phyloP scores from a whole-genome alignment of 2,888 invertebrate species.

The Caenorhabditis auriculariae region DNA sequence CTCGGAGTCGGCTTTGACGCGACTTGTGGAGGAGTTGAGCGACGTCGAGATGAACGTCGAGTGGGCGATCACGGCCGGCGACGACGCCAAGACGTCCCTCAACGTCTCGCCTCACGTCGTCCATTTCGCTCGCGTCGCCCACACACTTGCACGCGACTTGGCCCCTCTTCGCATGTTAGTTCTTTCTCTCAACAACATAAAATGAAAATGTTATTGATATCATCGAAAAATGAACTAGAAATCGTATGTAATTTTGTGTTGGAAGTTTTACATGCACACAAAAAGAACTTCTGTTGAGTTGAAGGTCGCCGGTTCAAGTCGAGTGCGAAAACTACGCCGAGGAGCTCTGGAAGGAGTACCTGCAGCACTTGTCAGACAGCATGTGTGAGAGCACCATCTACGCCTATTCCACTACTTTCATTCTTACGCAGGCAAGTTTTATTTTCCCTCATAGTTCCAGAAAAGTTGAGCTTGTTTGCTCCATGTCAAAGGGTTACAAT shows the following conservation, averaged over 20 bases:
- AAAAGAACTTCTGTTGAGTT: not conserved
- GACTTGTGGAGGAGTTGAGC: conserved; percentile 66
- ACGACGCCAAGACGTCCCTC: conserved; percentile 31
- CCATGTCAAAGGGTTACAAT: not conserved
- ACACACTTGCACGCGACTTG: conserved; percentile 53
- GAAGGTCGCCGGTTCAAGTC: conserved; percentile 40
- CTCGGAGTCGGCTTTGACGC: conserved; percentile 74
- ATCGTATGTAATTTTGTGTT: no score
- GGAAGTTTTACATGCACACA: not conserved
- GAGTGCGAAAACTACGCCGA: conserved; percentile 50
- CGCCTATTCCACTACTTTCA: conserved; percentile 54
- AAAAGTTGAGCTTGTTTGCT: not conserved
- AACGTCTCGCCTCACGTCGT: conserved; percentile 55
- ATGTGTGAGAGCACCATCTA: conserved; percentile 40
- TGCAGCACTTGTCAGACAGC: conserved; percentile 40
- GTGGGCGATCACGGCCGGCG: conserved; percentile 45
- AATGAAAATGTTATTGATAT: not conserved
- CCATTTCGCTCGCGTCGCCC: conserved; percentile 52
- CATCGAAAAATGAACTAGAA: no score
- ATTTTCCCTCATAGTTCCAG: no score
- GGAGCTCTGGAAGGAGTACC: conserved; percentile 54
- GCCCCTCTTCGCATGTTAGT: conserved; percentile 42
- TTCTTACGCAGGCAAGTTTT: conserved; percentile 38
- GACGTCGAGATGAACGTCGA: conserved; percentile 57
- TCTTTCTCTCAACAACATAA: not conserved